A percentile compares a stretch with the other conserved stretches of the same genome.
Conservation (phyloP, 1,140 invertebrate species). For the Brachionus plicatilis region DNA sequence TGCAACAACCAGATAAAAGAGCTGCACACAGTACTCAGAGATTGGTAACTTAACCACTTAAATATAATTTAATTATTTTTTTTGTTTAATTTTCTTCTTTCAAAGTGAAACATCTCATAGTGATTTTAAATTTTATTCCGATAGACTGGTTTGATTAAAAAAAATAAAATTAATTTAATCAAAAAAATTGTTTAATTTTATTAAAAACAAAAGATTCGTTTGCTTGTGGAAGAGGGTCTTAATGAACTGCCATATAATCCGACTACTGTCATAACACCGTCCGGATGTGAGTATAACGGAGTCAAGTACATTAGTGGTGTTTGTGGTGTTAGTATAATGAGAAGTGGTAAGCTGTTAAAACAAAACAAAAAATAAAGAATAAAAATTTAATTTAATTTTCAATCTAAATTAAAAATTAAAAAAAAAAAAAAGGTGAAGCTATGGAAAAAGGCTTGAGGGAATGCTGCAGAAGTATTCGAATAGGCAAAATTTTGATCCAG, state of each 20-base stretch:
- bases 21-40: conserved; percentile 29
- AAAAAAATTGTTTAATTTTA: background rate
- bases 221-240: conserved; percentile 95
- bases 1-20: conserved; percentile 40
- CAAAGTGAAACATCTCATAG: conserved; percentile 78
- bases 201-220: conserved; percentile 64
- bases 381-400: background rate
- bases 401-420: background rate
- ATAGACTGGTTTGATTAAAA: conserved; percentile 66
- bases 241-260: conserved; percentile 90
- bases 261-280: conserved; percentile 83
- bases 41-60: background rate
- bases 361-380: background rate
- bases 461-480: conserved; percentile 89
- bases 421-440: conserved; percentile 67
- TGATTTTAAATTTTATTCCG: conserved; percentile 97
- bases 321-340: conserved; percentile 93
- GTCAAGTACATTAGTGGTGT: conserved; percentile 89
- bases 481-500: conserved; percentile 87
- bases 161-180: background rate
- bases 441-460: conserved; percentile 94
- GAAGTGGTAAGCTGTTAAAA: conserved; percentile 60
- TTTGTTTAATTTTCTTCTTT: conserved; percentile 48
- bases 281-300: conserved; percentile 63
- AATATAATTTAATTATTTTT: background rate